phyloP scores from a whole-genome alignment of 2,113 vertebrate genomes.

The Notiomystis cincta region DNA sequence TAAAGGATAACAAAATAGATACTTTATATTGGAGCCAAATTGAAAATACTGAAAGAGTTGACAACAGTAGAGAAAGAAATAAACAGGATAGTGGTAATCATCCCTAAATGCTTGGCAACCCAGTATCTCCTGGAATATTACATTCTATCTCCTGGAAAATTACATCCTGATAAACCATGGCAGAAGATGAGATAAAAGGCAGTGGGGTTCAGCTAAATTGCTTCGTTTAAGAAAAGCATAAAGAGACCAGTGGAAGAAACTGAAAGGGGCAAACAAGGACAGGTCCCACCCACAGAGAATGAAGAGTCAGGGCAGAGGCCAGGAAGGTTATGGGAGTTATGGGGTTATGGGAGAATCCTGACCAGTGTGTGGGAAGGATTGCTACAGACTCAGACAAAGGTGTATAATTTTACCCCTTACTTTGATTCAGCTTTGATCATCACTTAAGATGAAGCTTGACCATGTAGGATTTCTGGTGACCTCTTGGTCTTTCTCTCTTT shows the following conservation, averaged over 20 bases:
- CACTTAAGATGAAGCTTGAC: background rate
- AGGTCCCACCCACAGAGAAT: background rate
- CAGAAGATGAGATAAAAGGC: background rate
- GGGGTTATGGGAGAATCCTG: background rate
- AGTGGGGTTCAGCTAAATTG: background rate
- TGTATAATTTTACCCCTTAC: background rate
- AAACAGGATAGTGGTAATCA: background rate
- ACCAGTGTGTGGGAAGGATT: background rate
- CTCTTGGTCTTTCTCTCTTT: background rate
- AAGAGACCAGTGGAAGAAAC: background rate
- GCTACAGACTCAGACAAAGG: background rate
- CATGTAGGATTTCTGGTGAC: background rate
- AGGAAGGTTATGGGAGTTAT: background rate
- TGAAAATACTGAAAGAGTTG: background rate
- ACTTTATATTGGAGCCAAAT: background rate
- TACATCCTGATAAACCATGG: background rate
- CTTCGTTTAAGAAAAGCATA: background rate
- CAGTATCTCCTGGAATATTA: background rate
- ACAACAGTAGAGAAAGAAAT: background rate
- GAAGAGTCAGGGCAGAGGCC: background rate
- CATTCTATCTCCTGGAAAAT: background rate
- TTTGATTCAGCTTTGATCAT: background rate
- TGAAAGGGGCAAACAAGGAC: background rate
- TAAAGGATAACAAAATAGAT: background rate
- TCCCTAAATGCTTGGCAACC: background rate